phyloP scores from a whole-genome alignment of 2,888 invertebrate genomes.

The Strigamia maritima region DNA sequence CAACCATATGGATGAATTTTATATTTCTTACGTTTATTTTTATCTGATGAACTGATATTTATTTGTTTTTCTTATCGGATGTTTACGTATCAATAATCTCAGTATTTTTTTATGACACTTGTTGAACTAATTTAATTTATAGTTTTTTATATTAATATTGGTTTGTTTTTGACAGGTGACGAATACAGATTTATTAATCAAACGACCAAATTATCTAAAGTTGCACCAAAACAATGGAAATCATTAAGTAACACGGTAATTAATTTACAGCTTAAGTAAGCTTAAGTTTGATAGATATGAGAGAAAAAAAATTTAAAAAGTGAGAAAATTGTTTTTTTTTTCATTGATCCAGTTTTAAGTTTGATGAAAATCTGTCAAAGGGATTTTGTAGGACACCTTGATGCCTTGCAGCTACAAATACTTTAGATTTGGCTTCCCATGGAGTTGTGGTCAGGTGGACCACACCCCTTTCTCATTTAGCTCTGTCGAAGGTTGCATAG shows the following conservation, averaged over 20 bases:
- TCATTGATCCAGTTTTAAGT: slow-evolving; percentile 1
- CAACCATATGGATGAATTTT: background rate
- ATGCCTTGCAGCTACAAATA: background rate
- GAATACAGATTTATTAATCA: slow-evolving; percentile 93
- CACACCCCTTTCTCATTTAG: slow-evolving; percentile 29
- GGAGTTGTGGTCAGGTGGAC: slow-evolving; percentile 18
- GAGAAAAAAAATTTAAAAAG: background rate
- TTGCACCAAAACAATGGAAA: slow-evolving; percentile 94
- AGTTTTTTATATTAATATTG: slow-evolving; percentile 37
- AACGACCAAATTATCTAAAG: slow-evolving; percentile 92
- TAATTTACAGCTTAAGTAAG: background rate
- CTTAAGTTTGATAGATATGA: background rate
- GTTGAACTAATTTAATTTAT: slow-evolving; percentile 22
- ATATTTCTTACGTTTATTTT: slow-evolving; percentile 40
- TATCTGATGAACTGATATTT: slow-evolving; percentile 46
- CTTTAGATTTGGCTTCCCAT: slow-evolving; percentile 10
- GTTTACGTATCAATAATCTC: background rate
- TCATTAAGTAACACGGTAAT: slow-evolving; percentile 84
- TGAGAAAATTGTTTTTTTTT: background rate
- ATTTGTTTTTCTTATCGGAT: slow-evolving; percentile 42
- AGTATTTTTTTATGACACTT: background rate
- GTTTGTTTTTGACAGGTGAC: slow-evolving; percentile 70
- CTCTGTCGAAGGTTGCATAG: slow-evolving; percentile 25
- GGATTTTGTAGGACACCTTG: slow-evolving; percentile 32
- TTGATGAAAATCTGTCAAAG: slow-evolving; percentile 21